Conservation (phyloP, 2,113 vertebrate genomes). For the Sturnus vulgaris region DNA sequence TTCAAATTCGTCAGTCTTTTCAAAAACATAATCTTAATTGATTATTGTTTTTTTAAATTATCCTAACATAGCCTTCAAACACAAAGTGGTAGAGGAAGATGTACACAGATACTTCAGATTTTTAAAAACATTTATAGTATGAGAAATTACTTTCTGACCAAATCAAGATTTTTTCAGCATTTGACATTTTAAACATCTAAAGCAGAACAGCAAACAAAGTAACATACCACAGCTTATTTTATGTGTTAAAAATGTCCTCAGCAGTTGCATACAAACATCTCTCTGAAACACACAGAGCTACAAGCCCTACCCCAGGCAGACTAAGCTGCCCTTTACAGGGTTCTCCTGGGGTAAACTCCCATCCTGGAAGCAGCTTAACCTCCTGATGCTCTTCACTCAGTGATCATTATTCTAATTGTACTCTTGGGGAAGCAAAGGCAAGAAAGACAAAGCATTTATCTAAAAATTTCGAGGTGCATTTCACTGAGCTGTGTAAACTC, state of each 20-base stretch:
- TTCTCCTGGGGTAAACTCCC: neutral
- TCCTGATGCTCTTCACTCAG: neutral
- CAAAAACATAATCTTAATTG: neutral
- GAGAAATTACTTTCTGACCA: neutral
- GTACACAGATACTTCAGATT: neutral
- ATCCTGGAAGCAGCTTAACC: neutral
- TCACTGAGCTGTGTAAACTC: neutral
- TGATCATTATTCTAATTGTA: conserved; percentile 1
- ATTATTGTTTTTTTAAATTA: neutral
- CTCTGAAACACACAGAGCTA: neutral
- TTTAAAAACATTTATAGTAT: neutral
- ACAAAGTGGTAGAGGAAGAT: neutral
- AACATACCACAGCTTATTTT: neutral
- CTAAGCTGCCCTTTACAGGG: neutral
- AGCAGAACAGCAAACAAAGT: neutral
- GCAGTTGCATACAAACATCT: neutral
- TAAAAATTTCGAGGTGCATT: neutral
- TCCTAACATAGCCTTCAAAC: neutral
- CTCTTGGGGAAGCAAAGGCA: neutral
- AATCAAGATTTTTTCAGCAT: neutral
- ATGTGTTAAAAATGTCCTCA: neutral
- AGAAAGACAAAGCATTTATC: neutral
- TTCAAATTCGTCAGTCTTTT: neutral
- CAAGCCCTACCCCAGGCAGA: neutral
- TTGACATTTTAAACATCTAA: neutral